These are phyloP conservation scores for Neomorphus geoffroyi DNA, from an alignment of 2,797 vertebrate species.

Conservation along the genomic window DNA sequence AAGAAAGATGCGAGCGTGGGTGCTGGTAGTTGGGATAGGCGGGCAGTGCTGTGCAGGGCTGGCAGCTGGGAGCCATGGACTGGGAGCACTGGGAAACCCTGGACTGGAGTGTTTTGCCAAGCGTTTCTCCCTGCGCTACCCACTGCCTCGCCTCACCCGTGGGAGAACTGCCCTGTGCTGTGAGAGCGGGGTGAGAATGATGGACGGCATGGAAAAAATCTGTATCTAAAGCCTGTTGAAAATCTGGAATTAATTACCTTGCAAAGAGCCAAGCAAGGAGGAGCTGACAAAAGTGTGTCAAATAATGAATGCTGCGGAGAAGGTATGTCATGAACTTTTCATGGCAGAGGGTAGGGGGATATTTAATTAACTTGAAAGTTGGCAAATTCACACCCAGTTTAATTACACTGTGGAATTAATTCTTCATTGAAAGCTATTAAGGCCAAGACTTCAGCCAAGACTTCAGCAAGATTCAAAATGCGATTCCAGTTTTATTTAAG, in stretches of 20 bases:
- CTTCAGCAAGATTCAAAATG: not conserved
- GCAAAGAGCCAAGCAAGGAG: not conserved
- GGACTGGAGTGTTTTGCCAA: fast-evolving
- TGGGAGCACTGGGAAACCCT: not conserved
- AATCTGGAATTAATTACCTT: conserved; percentile 22
- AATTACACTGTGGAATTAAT: conserved; percentile 50
- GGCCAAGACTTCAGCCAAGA: not conserved
- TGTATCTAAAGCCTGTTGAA: not conserved
- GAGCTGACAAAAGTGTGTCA: conserved; percentile 1
- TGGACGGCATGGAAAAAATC: not conserved
- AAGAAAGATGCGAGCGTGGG: fast-evolving
- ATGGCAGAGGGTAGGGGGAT: not conserved
- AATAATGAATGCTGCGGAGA: conserved; percentile 12
- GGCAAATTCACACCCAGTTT: not conserved
- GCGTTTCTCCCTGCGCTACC: not conserved
- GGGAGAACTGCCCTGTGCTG: not conserved
- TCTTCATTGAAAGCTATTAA: not conserved
- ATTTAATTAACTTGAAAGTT: conserved; percentile 48
- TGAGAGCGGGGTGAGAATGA: not conserved
- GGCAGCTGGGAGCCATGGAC: not conserved
- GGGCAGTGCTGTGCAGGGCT: fast-evolving
- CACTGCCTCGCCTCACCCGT: not conserved
- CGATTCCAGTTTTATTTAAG: not conserved
- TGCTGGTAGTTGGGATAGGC: fast-evolving
- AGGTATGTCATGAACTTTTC: conserved; percentile 20